phyloP scores from a whole-genome alignment of 2,113 vertebrate species.

The Meriones unguiculatus region DNA sequence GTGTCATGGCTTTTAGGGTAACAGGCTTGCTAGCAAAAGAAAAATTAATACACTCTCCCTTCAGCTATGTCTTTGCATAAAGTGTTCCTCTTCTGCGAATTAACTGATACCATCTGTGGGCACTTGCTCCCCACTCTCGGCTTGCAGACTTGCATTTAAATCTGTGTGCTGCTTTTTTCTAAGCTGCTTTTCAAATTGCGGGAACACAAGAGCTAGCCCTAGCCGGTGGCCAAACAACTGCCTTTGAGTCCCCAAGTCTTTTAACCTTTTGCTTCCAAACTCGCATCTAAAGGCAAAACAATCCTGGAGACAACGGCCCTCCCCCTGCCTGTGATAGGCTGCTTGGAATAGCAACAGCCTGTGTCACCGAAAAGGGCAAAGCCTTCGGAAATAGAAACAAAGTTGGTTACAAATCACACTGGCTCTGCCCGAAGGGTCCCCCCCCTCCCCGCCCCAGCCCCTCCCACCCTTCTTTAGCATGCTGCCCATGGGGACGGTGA shows the following conservation, averaged over 20 bases:
- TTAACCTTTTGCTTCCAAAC: slow-evolving; percentile 72
- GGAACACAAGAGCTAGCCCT: neutral
- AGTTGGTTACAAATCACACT: slow-evolving; percentile 86
- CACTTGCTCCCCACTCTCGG: slow-evolving; percentile 19
- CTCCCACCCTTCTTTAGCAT: slow-evolving; percentile 61
- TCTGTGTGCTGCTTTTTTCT: neutral
- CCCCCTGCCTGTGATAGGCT: slow-evolving; percentile 89
- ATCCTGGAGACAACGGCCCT: slow-evolving; percentile 75
- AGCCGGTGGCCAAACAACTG: slow-evolving; percentile 31
- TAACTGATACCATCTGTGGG: neutral
- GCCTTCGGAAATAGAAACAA: slow-evolving; percentile 90
- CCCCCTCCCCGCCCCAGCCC: neutral
- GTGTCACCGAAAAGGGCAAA: slow-evolving; percentile 90
- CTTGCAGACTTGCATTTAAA: slow-evolving; percentile 27
- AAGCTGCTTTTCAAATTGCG: slow-evolving; percentile 15
- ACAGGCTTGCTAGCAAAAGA: neutral
- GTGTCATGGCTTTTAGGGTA: neutral
- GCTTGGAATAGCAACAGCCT: slow-evolving; percentile 88
- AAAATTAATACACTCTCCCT: slow-evolving; percentile 45
- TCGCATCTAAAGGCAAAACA: slow-evolving; percentile 47
- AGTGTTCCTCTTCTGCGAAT: slow-evolving; percentile 45
- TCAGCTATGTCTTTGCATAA: slow-evolving; percentile 38
- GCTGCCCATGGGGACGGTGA: slow-evolving; percentile 81
- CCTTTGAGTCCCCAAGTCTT: slow-evolving; percentile 49
- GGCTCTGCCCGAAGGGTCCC: slow-evolving; percentile 76